A percentile compares a stretch with the other conserved stretches of the same genome.
Evolutionary conservation across 2,888 invertebrate species (phyloP).

Genomic region (Auanema sp.): DNA sequence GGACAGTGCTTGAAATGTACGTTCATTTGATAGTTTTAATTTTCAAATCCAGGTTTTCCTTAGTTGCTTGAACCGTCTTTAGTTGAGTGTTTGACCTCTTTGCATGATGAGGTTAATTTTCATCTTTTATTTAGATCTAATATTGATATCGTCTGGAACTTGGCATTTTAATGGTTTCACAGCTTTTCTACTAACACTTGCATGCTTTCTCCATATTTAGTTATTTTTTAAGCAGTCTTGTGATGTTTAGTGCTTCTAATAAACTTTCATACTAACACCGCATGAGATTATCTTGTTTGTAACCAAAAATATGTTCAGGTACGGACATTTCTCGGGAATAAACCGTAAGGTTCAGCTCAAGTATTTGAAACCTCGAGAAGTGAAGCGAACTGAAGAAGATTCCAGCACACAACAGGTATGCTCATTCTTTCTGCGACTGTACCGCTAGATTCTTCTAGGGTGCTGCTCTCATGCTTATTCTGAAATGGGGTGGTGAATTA

Average conservation of each 20-base stretch:
- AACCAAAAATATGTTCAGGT: slow-evolving; percentile 73
- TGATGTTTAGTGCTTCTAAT: slow-evolving; percentile 1
- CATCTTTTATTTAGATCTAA: no score
- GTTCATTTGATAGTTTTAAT: slow-evolving; percentile 8
- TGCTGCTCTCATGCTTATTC: slow-evolving; percentile 89
- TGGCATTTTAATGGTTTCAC: no score
- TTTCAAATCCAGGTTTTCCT: no score
- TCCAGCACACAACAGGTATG: slow-evolving; percentile 1
- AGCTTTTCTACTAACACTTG: no score
- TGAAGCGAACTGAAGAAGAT: slow-evolving; percentile 17
- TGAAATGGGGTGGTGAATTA: slow-evolving; percentile 99
- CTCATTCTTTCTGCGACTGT: neutral
- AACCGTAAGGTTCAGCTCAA: slow-evolving; percentile 99
- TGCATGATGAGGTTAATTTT: no score
- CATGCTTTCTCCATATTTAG: no score
- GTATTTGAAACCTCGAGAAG: slow-evolving; percentile 75
- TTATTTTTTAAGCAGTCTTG: no score
- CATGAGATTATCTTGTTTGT: neutral
- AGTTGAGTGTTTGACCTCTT: no score
- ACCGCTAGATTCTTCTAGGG: slow-evolving; percentile 71
- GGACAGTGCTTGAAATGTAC: slow-evolving; percentile 98
- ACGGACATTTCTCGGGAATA: slow-evolving; percentile 98
- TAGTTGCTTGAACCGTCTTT: no score
- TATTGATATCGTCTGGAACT: no score
- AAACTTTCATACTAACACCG: neutral